Conservation (phyloP, 2,113 vertebrate genomes). For the Melanocharis versteri region DNA sequence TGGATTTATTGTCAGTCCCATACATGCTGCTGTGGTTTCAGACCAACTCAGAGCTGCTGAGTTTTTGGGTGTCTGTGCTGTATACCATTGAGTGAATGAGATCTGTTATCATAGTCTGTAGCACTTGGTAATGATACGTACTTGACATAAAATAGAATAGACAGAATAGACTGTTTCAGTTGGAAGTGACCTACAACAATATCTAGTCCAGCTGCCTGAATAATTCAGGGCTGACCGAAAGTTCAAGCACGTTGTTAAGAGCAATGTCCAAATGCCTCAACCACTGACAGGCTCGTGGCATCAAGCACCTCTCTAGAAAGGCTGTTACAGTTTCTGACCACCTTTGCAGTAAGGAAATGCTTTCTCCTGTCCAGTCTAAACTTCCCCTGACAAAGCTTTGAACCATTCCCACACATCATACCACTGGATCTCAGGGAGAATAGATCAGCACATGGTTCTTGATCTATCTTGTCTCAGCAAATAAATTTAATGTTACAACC, state of each 20-base stretch:
- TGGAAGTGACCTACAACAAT: neutral
- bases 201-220: neutral
- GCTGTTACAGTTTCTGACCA: neutral
- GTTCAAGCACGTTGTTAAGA: neutral
- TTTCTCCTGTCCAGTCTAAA: neutral
- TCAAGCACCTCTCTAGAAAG: neutral
- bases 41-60: neutral
- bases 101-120: neutral
- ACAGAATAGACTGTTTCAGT: neutral
- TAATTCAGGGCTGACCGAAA: neutral
- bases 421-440: neutral
- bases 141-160: neutral
- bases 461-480: neutral
- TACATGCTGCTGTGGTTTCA: neutral
- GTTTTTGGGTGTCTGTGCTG: neutral
- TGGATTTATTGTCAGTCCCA: neutral
- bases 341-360: neutral
- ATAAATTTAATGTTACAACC: neutral
- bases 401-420: neutral
- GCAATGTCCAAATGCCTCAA: neutral
- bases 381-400: neutral
- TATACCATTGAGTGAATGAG: neutral
- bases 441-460: neutral
- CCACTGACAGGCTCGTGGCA: neutral
- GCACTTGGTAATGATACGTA: neutral